phyloP scores from a whole-genome alignment of 2,113 vertebrate species.

The Sinocyclocheilus grahami region DNA sequence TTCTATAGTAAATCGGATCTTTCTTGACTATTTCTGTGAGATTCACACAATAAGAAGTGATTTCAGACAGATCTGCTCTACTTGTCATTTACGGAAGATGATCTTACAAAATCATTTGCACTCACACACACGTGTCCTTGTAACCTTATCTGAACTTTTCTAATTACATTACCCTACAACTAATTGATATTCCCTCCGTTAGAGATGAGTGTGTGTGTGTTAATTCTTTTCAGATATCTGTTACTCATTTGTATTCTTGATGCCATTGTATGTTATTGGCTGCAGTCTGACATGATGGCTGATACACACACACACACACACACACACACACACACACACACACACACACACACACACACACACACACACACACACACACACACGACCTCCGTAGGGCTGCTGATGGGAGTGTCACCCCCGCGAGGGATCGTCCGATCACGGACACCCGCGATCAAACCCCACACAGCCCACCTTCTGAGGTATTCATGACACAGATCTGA shows the following conservation, averaged over 20 bases:
- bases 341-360: background rate
- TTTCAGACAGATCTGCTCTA: background rate
- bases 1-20: too few species aligned
- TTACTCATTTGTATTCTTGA: conserved; percentile 11
- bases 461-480: conserved; percentile 1
- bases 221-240: conserved; percentile 23
- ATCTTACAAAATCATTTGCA: background rate
- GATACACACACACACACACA: conserved; percentile 7
- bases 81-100: background rate
- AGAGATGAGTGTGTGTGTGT: conserved; percentile 36
- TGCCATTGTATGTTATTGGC: conserved; percentile 17
- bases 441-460: conserved; percentile 20
- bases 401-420: conserved; percentile 23
- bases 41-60: background rate
- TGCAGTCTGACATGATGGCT: background rate
- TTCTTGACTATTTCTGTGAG: too few species aligned
- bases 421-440: conserved; percentile 2
- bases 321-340: background rate
- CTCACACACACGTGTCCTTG: conserved; percentile 9
- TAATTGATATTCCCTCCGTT: conserved; percentile 20
- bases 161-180: conserved; percentile 4
- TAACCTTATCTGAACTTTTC: conserved; percentile 25
- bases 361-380: background rate
- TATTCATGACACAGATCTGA: background rate
- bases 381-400: conserved; percentile 1